Evolutionary conservation across 2,113 vertebrate genomes (phyloP), one percentile per base, ranked within the genome.

Genomic region (Ammodytes dubius): DNA sequence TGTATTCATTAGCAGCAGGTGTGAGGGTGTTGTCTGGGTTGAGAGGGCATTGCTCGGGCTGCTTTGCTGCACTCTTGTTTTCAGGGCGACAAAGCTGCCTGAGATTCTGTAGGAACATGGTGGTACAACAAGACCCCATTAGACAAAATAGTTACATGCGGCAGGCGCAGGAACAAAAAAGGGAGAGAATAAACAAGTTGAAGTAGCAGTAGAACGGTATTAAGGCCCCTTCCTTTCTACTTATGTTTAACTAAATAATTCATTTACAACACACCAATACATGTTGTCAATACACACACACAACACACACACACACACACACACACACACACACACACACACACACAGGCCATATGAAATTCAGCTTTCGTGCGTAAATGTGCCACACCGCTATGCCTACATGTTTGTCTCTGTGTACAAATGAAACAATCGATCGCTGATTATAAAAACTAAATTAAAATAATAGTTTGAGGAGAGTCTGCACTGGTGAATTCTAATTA

Each of bases 1-100:
- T 92, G 86, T 75, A 79, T 37, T 89, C 87, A 7, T 56, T 84
- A 57, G 75, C 69, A 60, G 68, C 65, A 53, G 89, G 67, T 4
- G 58, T 50, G 0, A 77, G 77, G 17, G 49, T 17, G 61, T 46
- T 77, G 66, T 79, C 88, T 13, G 90, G 90, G 82, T 92, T 91
- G 76, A 93, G 49, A 47, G 89, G 92, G 43, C 50, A 89, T n/a
- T 88, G 88, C 70, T 94, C 91, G 0, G 89, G 75, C 11, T 83
- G 87, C 58, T 91, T 90, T n/a, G 70, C 59, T 3, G 60, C 61
- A 75, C 13, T 83, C 70, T 84, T 77, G 76, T 35, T 83, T 83
- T 90, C 85, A 7, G 94, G 89, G 4, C 10, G 58, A 40, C 93
- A 94, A 17, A 94, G 90, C 45, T 92, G 87, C 67, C 68, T 81